These are phyloP conservation scores for Xestia rhomboidea DNA, from an alignment of 2,888 invertebrate genomes.

Conservation along the genomic window DNA sequence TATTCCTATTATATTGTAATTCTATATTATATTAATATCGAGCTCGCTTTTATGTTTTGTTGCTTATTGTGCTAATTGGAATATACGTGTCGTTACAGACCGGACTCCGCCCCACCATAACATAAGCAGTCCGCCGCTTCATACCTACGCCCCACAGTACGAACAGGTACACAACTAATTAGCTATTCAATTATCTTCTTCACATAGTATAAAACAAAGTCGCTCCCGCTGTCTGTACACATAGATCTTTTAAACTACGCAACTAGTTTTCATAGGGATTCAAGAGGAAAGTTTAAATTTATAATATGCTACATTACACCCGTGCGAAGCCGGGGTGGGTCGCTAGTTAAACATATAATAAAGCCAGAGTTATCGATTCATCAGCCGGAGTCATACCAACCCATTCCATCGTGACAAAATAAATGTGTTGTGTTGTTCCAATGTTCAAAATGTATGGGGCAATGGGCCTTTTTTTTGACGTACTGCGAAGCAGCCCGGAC, in stretches of 20 bases:
- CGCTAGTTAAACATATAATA: neutral
- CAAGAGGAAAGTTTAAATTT: no score
- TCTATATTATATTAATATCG: neutral
- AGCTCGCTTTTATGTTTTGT: constrained; percentile 13
- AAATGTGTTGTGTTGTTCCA: no score
- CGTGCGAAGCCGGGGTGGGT: no score
- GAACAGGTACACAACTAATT: constrained; percentile 54
- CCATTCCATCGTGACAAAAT: neutral
- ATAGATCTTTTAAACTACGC: no score
- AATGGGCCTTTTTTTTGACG: neutral
- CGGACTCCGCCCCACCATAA: constrained; percentile 75
- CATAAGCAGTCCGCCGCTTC: constrained; percentile 73
- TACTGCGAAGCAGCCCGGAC: neutral
- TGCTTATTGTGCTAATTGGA: constrained; percentile 48
- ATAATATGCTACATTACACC: no score
- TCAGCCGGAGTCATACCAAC: neutral
- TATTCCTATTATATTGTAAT: neutral
- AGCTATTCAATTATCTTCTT: neutral
- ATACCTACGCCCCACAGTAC: constrained; percentile 71
- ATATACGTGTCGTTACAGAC: constrained; percentile 66
- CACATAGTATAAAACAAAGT: no score
- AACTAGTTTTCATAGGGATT: no score
- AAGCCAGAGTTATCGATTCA: neutral
- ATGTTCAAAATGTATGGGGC: neutral
- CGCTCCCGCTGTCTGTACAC: no score